Evolutionary conservation across 2,797 vertebrate genomes (phyloP).

Genomic region (Phalanger gymnotis): DNA sequence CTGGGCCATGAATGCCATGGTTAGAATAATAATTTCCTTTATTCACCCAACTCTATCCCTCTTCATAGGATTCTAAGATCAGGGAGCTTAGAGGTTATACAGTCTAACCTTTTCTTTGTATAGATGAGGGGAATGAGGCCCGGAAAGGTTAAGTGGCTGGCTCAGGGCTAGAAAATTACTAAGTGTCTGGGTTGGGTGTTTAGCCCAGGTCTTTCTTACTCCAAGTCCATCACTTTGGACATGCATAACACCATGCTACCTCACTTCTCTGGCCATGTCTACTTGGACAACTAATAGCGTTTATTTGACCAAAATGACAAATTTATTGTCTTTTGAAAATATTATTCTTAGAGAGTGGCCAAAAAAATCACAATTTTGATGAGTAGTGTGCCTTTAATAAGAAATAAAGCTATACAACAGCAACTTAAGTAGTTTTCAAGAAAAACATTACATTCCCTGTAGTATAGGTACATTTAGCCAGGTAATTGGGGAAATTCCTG

Average conservation of each 20-base stretch:
- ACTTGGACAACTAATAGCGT: background rate
- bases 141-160: background rate
- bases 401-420: background rate
- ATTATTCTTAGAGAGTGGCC: constrained; percentile 40
- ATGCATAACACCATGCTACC: background rate
- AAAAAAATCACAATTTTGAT: constrained; percentile 40
- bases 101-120: background rate
- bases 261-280: background rate
- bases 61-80: background rate
- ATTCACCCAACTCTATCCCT: background rate
- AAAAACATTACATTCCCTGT: background rate
- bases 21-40: background rate
- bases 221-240: background rate
- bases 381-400: background rate
- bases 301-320: constrained; percentile 9
- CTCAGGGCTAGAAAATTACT: background rate
- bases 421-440: constrained; percentile 27
- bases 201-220: background rate
- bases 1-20: background rate
- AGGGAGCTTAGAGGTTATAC: background rate
- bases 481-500: background rate
- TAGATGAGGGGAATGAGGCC: background rate
- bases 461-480: background rate
- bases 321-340: constrained; percentile 31
- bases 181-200: background rate